Evolutionary conservation across 2,113 vertebrate genomes (phyloP), one percentile per base, ranked within the genome.

Genomic region (Deroptyus accipitrinus): DNA sequence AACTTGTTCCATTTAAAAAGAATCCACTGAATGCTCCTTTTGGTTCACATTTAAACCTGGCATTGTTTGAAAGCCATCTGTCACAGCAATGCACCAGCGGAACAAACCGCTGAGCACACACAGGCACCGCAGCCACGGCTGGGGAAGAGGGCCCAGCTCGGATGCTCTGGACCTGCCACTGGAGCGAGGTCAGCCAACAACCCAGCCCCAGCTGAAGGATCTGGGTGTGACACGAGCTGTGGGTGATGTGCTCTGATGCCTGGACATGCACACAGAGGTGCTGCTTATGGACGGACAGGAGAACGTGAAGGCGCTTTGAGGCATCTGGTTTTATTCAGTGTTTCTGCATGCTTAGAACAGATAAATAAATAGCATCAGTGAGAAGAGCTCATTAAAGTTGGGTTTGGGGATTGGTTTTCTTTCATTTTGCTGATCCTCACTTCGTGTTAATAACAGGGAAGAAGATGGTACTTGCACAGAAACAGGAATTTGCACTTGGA

Each of bases 1-100:
- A 73, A 55, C 30, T 82, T 78, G 66, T 83, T 92, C 66, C 82
- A 68, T 46, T 52, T 19, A 68, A 85, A 69, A 39, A 76, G 27
- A 86, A 86, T 0, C 41, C 39, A 37, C 39, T n/a, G 61, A 88
- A 81, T 67, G 61, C 79, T 81, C 57, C 88, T 95, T 97, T 95
- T 96, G 90, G 88, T 94, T 97, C 73, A 70, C 68, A 96, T 93
- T 95, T 95, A 95, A 96, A 96, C 33, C 93, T 94, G 94, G 95
- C 96, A 93, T 88, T 94, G 80, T 91, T 95, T 93, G 94, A 94
- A 96, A 95, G 79, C 64, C 92, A 95, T 94, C 90, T 97, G 94
- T 95, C 90, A 90, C 85, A 82, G 92, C 90, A 81, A 63, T 44
- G 55, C 42, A 33, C 20, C 35, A 70, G 83, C 4, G 19, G 74